Evolutionary conservation across 2,888 invertebrate genomes (phyloP), one percentile per base, ranked within the genome.

Genomic region (Drosophila mimetica): DNA sequence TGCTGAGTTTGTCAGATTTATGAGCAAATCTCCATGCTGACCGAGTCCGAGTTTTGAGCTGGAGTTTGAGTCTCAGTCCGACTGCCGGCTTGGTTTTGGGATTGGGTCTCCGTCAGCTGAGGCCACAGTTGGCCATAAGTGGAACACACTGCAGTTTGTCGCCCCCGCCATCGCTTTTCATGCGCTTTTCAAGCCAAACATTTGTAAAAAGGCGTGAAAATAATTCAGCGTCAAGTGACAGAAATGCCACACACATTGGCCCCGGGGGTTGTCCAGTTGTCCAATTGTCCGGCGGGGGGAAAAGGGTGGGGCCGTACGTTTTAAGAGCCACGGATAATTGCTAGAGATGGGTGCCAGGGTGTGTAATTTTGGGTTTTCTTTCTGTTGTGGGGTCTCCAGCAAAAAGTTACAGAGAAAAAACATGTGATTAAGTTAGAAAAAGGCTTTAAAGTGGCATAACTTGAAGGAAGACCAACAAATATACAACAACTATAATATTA

Each of bases 171-270:
- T 80, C 83, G 71, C 57, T 75, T 44, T 44, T 22, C 44, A 44
- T 44, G 86, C 76, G 77, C 75, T 76, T 78, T 82, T 75, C 75
- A 71, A 83, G 73, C 73, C 65, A 85, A 86, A 86, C 85, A 85
- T 85, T 85, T 87, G 87, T 87, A 85, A 85, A 85, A 85, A 86
- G 84, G 84, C 84, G 84, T 86, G 84, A 85, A 85, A 85, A 85
- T 87, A 85, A 85, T 86, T 85, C 84, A 87, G 85, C 84, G 82
- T 85, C 85, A 85, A 85, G 84, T 85, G 84, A 86, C 84, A 85
- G 85, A 85, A 85, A 86, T 85, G 87, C 84, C 84, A 85, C 84
- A 85, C 83, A 83, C 83, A 60, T 47, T 46, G 39, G 30, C 64
- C 64, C 36, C 64, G 37, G 64, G 51, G 51, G 64, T 63, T 63